Percentiles rank a stretch among this genome's conserved stretches.
phyloP scores from a whole-genome alignment of 2,797 vertebrate genomes.

The Oryzias sinensis region DNA sequence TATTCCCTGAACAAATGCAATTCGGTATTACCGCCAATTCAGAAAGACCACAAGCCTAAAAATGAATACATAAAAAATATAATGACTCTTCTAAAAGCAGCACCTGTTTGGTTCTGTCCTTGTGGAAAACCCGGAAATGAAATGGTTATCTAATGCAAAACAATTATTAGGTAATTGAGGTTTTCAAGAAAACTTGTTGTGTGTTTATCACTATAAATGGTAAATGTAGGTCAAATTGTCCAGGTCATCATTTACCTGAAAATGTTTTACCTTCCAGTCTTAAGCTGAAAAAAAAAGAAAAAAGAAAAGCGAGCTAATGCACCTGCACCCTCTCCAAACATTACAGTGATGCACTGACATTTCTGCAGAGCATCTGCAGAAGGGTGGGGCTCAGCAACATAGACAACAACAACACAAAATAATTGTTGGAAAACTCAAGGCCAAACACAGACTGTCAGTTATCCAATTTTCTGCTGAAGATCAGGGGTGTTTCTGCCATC shows the following conservation, averaged over 20 bases:
- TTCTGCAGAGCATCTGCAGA: constrained; percentile 31
- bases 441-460: constrained; percentile 56
- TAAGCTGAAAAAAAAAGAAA: constrained; percentile 8
- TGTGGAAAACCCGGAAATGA: constrained; percentile 19
- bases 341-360: constrained; percentile 30
- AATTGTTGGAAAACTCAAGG: constrained; percentile 58
- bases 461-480: constrained; percentile 27
- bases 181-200: constrained; percentile 23
- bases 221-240: constrained; percentile 32
- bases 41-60: constrained; percentile 11
- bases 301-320: background rate
- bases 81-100: constrained; percentile 30
- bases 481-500: constrained; percentile 23
- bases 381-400: constrained; percentile 17
- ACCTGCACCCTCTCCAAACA: constrained; percentile 6
- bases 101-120: constrained; percentile 37
- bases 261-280: constrained; percentile 14
- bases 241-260: constrained; percentile 21
- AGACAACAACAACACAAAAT: constrained; percentile 23
- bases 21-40: constrained; percentile 38
- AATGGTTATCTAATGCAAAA: constrained; percentile 26
- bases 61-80: background rate
- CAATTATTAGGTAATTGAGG: constrained; percentile 14
- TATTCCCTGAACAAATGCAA: constrained; percentile 49
- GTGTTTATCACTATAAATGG: constrained; percentile 26